phyloP scores from a whole-genome alignment of 2,888 invertebrate species.

The Conchocele bisecta region DNA sequence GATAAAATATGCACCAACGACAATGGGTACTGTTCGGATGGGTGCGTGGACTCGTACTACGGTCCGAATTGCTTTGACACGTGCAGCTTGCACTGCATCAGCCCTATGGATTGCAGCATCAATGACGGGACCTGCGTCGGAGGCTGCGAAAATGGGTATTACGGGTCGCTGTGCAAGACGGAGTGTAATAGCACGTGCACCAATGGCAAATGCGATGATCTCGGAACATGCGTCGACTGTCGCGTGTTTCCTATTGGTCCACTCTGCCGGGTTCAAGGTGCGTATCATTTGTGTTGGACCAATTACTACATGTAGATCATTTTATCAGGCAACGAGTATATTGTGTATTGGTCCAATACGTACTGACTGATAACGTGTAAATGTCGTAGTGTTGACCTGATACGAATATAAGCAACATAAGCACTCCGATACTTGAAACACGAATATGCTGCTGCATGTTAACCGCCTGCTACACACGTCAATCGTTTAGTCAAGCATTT shows the following conservation, averaged over 20 bases:
- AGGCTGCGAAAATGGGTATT: constrained; percentile 41
- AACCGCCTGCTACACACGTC: no score
- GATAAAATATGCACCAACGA: constrained; percentile 11
- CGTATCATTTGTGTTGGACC: no score
- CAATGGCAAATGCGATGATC: constrained; percentile 31
- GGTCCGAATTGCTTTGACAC: constrained; percentile 21
- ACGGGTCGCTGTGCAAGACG: constrained; percentile 29
- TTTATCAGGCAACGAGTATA: no score
- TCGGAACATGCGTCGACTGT: constrained; percentile 43
- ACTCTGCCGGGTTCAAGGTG: constrained; percentile 45
- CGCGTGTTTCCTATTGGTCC: constrained; percentile 26
- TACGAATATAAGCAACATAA: no score
- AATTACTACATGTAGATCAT: no score
- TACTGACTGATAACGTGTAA: no score
- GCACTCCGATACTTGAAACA: no score
- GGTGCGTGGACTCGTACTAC: constrained; percentile 38
- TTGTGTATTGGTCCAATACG: no score
- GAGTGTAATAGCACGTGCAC: constrained; percentile 39
- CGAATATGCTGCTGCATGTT: no score
- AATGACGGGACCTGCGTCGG: constrained; percentile 28
- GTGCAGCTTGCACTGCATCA: constrained; percentile 43
- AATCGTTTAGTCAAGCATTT: no score
- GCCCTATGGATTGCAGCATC: constrained; percentile 16
- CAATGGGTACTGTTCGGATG: constrained; percentile 35
- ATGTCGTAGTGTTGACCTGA: no score